Conservation (phyloP, 1,140 invertebrate genomes). For the Agrilus planipennis region DNA sequence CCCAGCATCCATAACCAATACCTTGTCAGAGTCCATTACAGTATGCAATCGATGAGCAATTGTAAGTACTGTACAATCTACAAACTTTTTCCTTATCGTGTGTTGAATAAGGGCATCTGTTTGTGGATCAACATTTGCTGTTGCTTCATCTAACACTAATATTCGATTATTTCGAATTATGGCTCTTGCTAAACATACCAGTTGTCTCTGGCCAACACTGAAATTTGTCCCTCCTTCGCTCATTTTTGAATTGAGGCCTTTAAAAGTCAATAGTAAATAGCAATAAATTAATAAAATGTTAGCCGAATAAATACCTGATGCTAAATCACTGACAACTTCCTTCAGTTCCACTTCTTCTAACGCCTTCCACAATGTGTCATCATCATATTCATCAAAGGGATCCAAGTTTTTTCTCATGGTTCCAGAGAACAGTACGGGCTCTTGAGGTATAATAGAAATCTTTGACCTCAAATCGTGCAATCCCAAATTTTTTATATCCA, state of each 20-base stretch:
- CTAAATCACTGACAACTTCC: conserved; percentile 47
- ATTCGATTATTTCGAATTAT: conserved; percentile 56
- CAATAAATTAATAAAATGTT: neutral
- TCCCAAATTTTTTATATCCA: neutral
- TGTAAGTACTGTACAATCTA: conserved; percentile 68
- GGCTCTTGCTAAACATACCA: conserved; percentile 60
- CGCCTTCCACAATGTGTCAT: conserved; percentile 69
- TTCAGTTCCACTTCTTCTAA: conserved; percentile 66
- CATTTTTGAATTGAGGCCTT: conserved; percentile 27
- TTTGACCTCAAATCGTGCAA: neutral
- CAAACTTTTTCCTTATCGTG: conserved; percentile 60
- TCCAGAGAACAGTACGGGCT: conserved; percentile 75
- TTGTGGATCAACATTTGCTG: conserved; percentile 51
- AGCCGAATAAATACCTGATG: conserved; percentile 36
- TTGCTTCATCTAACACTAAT: conserved; percentile 51
- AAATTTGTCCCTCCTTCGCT: conserved; percentile 48
- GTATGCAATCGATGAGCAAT: conserved; percentile 79
- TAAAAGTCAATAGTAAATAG: conserved; percentile 30
- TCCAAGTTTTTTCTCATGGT: conserved; percentile 73
- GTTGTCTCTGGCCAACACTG: conserved; percentile 58
- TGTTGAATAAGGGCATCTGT: conserved; percentile 59
- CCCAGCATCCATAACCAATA: conserved; percentile 51
- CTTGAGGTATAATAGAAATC: conserved; percentile 26
- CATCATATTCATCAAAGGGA: conserved; percentile 65
- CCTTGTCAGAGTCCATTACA: conserved; percentile 53